A percentile compares a stretch with the other conserved stretches of the same genome.
These are phyloP conservation scores for Corella eumyota DNA, from an alignment of 23 tunicate genomes.

Conservation along the genomic window DNA sequence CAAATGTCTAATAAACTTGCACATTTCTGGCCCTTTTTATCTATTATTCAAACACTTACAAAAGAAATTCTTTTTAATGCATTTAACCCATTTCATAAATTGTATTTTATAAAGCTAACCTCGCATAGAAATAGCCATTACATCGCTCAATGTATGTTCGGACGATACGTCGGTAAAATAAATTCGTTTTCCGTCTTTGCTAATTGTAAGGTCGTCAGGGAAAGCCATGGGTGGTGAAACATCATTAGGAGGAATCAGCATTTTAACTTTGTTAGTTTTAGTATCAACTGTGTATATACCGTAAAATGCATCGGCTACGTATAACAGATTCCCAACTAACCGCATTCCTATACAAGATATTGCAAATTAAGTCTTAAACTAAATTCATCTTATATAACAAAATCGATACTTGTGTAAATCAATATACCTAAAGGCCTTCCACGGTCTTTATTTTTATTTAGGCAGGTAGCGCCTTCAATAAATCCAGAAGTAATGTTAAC, in stretches of 20 bases:
- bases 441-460: background rate
- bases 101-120: background rate
- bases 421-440: background rate
- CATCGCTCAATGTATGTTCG: background rate
- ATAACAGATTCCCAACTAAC: slow-evolving; percentile 2
- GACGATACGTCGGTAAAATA: slow-evolving; percentile 18
- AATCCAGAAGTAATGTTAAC: background rate
- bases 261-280: background rate
- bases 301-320: slow-evolving; percentile 1
- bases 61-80: too few species aligned
- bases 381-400: too few species aligned
- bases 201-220: slow-evolving; percentile 11
- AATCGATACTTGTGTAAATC: background rate
- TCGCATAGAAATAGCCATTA: background rate
- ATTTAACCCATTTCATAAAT: too few species aligned
- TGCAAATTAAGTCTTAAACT: too few species aligned
- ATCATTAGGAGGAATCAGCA: background rate
- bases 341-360: slow-evolving; percentile 5
- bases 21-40: too few species aligned
- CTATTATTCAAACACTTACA: too few species aligned
- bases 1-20: too few species aligned
- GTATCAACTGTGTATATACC: slow-evolving; percentile 5
- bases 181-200: background rate
- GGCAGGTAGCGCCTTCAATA: background rate
- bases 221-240: slow-evolving; percentile 5